A percentile compares a stretch with the other conserved stretches of the same genome.
phyloP scores from a whole-genome alignment of 2,797 vertebrate species.

The Apogon hyalosoma region DNA sequence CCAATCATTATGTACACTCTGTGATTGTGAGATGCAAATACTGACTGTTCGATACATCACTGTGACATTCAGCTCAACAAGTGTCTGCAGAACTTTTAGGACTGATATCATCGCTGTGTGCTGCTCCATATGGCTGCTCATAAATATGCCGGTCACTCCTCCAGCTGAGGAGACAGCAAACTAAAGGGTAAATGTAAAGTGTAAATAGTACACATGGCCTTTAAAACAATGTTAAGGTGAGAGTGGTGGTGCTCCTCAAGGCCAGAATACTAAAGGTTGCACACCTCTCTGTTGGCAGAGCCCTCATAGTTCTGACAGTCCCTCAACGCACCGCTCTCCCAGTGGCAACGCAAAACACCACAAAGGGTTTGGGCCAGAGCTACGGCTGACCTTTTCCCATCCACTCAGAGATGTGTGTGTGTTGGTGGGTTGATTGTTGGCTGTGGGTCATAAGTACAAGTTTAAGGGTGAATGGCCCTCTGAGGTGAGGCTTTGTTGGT shows the following conservation, averaged over 20 bases:
- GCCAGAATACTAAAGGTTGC: constrained; percentile 83
- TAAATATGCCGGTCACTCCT: too few relatives aligned
- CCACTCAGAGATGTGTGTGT: constrained; percentile 35
- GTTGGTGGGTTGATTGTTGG: constrained; percentile 38
- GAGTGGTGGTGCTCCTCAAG: constrained; percentile 63
- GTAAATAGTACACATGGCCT: constrained; percentile 80
- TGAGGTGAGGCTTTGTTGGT: constrained; percentile 42
- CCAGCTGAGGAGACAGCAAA: constrained; percentile 51
- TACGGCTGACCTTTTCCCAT: constrained; percentile 81
- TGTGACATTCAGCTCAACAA: too few relatives aligned
- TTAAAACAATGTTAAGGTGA: constrained; percentile 82
- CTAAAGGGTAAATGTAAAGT: constrained; percentile 82
- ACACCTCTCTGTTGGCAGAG: constrained; percentile 70
- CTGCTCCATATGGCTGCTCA: too few relatives aligned
- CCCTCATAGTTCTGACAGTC: constrained; percentile 79
- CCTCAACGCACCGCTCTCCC: constrained; percentile 70
- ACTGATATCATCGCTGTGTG: too few relatives aligned
- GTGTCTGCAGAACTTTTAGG: too few relatives aligned
- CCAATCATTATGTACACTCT: too few relatives aligned
- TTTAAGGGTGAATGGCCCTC: constrained; percentile 54
- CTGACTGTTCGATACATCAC: too few relatives aligned
- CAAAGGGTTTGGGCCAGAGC: constrained; percentile 68
- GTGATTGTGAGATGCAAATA: too few relatives aligned
- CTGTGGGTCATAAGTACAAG: constrained; percentile 56
- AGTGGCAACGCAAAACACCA: constrained; percentile 63